Evolutionary conservation across 2,113 vertebrate species (phyloP).

Genomic region (Erythrolamprus reginae): DNA sequence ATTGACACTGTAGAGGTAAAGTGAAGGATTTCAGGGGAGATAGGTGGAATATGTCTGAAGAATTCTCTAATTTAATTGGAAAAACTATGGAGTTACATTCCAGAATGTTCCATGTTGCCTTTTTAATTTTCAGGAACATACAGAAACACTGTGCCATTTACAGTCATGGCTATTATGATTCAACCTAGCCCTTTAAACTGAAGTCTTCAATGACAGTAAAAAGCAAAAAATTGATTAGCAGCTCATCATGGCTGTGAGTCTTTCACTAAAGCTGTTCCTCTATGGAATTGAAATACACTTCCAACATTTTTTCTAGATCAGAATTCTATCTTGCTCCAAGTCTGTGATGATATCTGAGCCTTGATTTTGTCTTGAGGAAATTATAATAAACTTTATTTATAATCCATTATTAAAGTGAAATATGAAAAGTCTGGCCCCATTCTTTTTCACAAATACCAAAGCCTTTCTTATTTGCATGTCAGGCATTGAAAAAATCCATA

Average conservation of each 20-base stretch:
- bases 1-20: neutral
- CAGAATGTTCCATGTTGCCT: neutral
- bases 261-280: neutral
- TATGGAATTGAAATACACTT: neutral
- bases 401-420: neutral
- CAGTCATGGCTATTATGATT: neutral
- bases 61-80: neutral
- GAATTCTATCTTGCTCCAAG: neutral
- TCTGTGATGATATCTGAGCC: neutral
- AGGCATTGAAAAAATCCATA: neutral
- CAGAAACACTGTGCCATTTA: neutral
- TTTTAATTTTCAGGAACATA: neutral
- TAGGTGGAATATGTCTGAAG: neutral
- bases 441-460: neutral
- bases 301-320: neutral
- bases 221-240: neutral
- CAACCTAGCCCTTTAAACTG: neutral
- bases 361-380: neutral
- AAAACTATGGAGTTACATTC: neutral
- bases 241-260: neutral
- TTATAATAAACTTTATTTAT: constrained; percentile 18
- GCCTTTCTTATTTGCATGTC: neutral
- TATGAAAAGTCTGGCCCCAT: neutral
- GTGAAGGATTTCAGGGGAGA: no score
- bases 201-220: neutral